A percentile compares a stretch with the other conserved stretches of the same genome.
phyloP scores from a whole-genome alignment of 2,113 vertebrate species.

The Alethe diademata region DNA sequence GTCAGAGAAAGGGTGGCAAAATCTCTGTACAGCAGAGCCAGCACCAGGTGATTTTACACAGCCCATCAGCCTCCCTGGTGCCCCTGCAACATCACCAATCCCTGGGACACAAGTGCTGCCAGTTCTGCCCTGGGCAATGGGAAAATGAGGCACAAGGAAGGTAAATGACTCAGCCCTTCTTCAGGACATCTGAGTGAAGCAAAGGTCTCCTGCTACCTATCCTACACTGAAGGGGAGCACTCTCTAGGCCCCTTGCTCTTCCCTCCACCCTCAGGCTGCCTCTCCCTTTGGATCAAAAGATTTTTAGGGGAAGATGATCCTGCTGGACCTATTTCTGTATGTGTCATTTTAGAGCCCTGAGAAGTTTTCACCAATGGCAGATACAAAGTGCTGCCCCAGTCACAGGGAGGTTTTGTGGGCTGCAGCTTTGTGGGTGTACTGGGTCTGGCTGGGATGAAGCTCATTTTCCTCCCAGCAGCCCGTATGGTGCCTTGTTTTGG shows the following conservation, averaged over 20 bases:
- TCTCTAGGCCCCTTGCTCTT: not conserved
- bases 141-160: not conserved
- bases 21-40: not conserved
- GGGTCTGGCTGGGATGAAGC: not conserved
- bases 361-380: not conserved
- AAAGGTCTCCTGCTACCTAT: not conserved
- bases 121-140: not conserved
- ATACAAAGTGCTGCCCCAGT: not conserved
- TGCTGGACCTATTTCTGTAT: not conserved
- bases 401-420: not conserved
- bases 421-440: not conserved
- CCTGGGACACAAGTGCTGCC: not conserved
- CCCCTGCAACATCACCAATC: not conserved
- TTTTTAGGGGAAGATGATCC: not conserved
- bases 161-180: not conserved
- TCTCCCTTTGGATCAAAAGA: not conserved
- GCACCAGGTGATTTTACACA: not conserved
- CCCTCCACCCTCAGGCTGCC: not conserved
- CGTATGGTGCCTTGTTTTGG: accelerated
- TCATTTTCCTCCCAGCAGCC: not conserved
- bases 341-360: not conserved
- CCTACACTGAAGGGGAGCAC: not conserved
- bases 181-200: not conserved
- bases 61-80: not conserved
- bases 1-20: not conserved